phyloP scores from a whole-genome alignment of 2,888 invertebrate species.

The Orgyia antiqua region DNA sequence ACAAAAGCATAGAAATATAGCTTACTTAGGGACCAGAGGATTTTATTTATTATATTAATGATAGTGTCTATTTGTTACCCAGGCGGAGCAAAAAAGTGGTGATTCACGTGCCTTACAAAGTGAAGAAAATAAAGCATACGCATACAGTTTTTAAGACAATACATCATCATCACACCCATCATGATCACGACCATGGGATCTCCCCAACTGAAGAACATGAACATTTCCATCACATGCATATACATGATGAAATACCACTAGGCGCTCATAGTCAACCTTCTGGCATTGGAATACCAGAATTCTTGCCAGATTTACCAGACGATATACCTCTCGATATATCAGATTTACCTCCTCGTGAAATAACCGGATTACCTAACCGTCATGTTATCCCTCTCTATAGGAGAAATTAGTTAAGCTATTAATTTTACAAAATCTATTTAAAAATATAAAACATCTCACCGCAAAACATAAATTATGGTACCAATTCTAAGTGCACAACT shows the following conservation, averaged over 20 bases:
- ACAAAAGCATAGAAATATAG: too few species aligned
- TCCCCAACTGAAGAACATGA: slow-evolving; percentile 63
- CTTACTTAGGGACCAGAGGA: too few species aligned
- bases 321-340: slow-evolving; percentile 41
- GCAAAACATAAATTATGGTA: too few species aligned
- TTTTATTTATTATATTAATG: too few species aligned
- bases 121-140: slow-evolving; percentile 84
- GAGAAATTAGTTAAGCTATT: slow-evolving; percentile 38
- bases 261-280: slow-evolving; percentile 56
- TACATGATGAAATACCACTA: slow-evolving; percentile 45
- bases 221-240: slow-evolving; percentile 69
- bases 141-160: slow-evolving; percentile 85
- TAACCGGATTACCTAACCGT: slow-evolving; percentile 36
- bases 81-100: slow-evolving; percentile 81
- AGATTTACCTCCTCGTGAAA: slow-evolving; percentile 37
- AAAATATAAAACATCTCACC: too few species aligned
- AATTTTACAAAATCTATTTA: too few species aligned
- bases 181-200: slow-evolving; percentile 44
- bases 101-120: slow-evolving; percentile 82
- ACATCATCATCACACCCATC: slow-evolving; percentile 72
- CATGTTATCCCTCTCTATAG: slow-evolving; percentile 50
- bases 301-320: slow-evolving; percentile 58
- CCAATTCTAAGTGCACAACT: too few species aligned
- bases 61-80: too few species aligned
- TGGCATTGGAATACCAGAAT: slow-evolving; percentile 61